Conservation (phyloP, 2,797 vertebrate species). For the Echeneis naucrates region DNA sequence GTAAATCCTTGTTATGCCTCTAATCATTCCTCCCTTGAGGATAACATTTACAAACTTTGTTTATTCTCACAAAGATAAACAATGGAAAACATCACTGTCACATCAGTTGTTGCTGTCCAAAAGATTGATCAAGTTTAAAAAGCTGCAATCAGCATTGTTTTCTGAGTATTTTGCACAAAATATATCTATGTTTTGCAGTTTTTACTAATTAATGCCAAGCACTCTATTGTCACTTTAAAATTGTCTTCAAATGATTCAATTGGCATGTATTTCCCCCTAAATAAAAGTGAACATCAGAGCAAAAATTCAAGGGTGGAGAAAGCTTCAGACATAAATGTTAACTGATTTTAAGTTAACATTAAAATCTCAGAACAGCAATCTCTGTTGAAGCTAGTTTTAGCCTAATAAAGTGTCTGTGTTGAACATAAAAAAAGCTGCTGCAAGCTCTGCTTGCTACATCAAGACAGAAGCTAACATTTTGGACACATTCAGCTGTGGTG, state of each 20-base stretch:
- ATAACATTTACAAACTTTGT: slow-evolving; percentile 18
- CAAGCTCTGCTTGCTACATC: not conserved
- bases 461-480: slow-evolving; percentile 1
- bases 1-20: slow-evolving; percentile 42
- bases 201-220: not conserved
- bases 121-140: slow-evolving; percentile 6
- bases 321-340: slow-evolving; percentile 10
- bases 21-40: not conserved
- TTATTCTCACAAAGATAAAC: slow-evolving; percentile 3
- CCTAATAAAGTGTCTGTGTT: slow-evolving; percentile 2
- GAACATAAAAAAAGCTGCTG: not conserved
- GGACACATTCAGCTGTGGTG: not conserved
- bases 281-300: slow-evolving; percentile 6
- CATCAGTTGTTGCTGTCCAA: slow-evolving; percentile 13
- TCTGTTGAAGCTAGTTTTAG: not conserved
- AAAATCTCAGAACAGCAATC: not conserved
- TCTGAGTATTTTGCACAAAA: slow-evolving; percentile 3
- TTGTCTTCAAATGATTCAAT: not conserved
- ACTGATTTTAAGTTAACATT: not conserved
- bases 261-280: not conserved
- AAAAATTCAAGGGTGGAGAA: slow-evolving; percentile 2
- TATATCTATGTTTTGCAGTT: not conserved
- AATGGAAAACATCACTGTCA: slow-evolving; percentile 3
- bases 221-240: not conserved
- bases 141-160: slow-evolving; percentile 13